Conservation (phyloP, 92 coral and sea anemone genomes). For the Phenganax subtilis region DNA sequence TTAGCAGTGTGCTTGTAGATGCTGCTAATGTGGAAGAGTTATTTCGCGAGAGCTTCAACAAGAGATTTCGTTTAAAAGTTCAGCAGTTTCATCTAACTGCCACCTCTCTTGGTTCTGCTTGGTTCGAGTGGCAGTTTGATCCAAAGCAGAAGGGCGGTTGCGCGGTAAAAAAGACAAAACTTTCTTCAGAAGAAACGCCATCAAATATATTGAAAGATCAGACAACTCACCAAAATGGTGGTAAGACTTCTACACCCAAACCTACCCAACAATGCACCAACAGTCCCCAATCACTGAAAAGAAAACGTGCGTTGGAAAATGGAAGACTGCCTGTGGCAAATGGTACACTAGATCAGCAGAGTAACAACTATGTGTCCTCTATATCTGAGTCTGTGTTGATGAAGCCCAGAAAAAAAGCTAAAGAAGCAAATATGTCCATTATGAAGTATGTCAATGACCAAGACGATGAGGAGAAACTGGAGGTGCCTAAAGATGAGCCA, state of each 20-base stretch:
- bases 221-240: neutral
- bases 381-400: conserved; percentile 21
- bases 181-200: neutral
- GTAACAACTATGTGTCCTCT: neutral
- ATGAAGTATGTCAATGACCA: neutral
- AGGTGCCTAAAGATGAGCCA: neutral
- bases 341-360: neutral
- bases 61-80: conserved; percentile 5
- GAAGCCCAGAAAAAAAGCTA: conserved; percentile 27
- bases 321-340: neutral
- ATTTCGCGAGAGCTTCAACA: conserved; percentile 20
- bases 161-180: conserved; percentile 13
- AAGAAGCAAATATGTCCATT: conserved; percentile 11
- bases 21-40: conserved; percentile 7
- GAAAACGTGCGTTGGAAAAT: neutral
- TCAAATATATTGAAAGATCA: neutral
- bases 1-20: conserved; percentile 21
- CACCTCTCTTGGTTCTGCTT: neutral
- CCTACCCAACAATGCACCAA: neutral
- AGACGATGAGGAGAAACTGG: neutral
- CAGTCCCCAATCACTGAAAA: neutral
- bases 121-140: conserved; percentile 40
- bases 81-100: conserved; percentile 21
- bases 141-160: conserved; percentile 14
- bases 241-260: neutral